Percentiles rank a stretch among this genome's conserved stretches.
phyloP scores from a whole-genome alignment of 2,797 vertebrate genomes.

The Anniella stebbinsi region DNA sequence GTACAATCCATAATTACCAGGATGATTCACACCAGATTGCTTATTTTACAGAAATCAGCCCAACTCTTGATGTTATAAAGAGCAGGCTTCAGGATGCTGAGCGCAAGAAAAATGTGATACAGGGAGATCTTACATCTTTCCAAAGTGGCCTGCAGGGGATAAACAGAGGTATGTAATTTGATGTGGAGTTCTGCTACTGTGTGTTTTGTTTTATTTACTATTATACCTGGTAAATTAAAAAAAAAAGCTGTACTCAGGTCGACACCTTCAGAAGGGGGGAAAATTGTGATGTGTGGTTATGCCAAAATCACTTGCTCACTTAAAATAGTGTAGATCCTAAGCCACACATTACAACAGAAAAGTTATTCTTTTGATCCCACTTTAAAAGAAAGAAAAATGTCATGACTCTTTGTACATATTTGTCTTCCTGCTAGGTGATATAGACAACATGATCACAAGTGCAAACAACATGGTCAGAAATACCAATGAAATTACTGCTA shows the following conservation, averaged over 20 bases:
- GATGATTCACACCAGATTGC: background rate
- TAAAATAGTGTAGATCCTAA: background rate
- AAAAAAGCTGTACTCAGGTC: background rate
- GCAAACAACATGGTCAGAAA: constrained; percentile 83
- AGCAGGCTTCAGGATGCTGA: constrained; percentile 79
- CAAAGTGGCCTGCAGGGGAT: constrained; percentile 79
- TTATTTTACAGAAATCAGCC: constrained; percentile 76
- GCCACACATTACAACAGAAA: background rate
- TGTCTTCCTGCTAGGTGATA: constrained; percentile 82
- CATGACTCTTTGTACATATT: constrained; percentile 14
- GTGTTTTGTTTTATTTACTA: constrained; percentile 9
- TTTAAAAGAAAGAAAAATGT: background rate
- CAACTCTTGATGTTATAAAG: constrained; percentile 78
- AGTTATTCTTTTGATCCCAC: background rate
- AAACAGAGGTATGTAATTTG: constrained; percentile 82
- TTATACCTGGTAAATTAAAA: background rate
- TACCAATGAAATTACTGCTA: constrained; percentile 79
- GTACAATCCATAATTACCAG: constrained; percentile 18
- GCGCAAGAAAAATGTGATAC: constrained; percentile 82
- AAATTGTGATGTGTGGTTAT: background rate
- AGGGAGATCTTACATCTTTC: constrained; percentile 79
- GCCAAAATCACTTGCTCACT: background rate
- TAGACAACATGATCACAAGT: constrained; percentile 77
- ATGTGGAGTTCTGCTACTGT: background rate
- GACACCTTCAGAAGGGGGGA: background rate